Base-by-base conservation (phyloP, 1,140 invertebrate genomes). In the Lordiphosa stackelbergi region DNA sequence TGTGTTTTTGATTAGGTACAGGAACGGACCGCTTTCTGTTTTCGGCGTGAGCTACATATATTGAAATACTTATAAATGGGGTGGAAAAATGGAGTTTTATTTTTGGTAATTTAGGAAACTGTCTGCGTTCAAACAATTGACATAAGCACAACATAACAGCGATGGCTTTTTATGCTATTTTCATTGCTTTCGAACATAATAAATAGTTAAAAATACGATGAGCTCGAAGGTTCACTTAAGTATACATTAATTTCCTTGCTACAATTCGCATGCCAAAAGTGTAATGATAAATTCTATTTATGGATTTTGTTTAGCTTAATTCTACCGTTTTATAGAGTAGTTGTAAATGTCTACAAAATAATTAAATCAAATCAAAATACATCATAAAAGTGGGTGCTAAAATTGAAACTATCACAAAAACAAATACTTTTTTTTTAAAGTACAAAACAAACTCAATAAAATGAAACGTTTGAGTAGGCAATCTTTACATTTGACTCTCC, bases 401-500 rank as follows among this genome's bases (percentile, higher is more conserved):
- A 83, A 81, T 79, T 81, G 72, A 81, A 83, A 81, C 77, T 81
- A 81, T 81, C 77, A 81, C 77, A 79, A 79, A 81, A 83, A 77
- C 68, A 63, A 81, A 81, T 81, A 83, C 72, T 83, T 72, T 57
- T 43, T 43, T 45, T 74, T 70, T 61, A 73, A 58, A 60, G 38
- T 53, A 52, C 45, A 49, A 63, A 58, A 46, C 59, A 43, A 64
- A 65, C 45, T 65, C 34, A 61, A 83, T 58, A 55, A 60, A 53
- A 64, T 60, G 16, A 66, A 62, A 43, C 10, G 62, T 55, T 58
- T 77, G 63, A 71, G 71, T 81, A 64, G 74, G 74, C 48, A 55
- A 24, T 35, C 41, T 60, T 85, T 85, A 87, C 85, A 87, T 87
- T 62, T 87, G 85, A 55, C 85, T 87, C 61, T 94, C 93, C 88